Evolutionary conservation across 2,797 vertebrate species (phyloP).

Genomic region (Falco rusticolus): DNA sequence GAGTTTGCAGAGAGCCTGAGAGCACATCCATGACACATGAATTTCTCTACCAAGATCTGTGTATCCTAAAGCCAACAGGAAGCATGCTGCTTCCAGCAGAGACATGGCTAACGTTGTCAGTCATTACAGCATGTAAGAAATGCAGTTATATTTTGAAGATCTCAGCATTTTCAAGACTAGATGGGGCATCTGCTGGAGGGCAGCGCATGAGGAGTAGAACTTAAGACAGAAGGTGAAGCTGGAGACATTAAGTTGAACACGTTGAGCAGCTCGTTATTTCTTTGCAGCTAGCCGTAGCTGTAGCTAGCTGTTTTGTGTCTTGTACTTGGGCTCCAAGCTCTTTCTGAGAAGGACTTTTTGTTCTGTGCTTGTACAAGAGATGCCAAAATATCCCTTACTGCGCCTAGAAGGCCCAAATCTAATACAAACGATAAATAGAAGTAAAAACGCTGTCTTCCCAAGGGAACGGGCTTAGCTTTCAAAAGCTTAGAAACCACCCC

Average conservation of each 20-base stretch:
- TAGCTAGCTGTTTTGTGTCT: background rate
- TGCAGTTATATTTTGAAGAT: background rate
- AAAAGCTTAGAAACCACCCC: background rate
- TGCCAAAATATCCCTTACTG: background rate
- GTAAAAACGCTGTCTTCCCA: background rate
- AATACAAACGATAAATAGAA: slow-evolving; percentile 16
- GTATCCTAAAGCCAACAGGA: background rate
- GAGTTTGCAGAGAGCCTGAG: slow-evolving; percentile 43
- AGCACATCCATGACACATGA: slow-evolving; percentile 4
- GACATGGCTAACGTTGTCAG: background rate
- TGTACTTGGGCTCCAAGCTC: background rate
- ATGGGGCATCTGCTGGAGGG: background rate
- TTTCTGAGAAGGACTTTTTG: background rate
- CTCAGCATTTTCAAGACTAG: background rate
- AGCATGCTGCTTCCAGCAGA: background rate
- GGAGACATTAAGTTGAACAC: background rate
- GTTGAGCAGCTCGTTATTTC: background rate
- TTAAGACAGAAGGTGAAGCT: background rate
- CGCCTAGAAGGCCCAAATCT: background rate
- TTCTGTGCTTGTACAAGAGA: background rate
- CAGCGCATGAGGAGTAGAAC: background rate
- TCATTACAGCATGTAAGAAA: background rate
- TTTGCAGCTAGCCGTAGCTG: background rate
- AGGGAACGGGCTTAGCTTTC: background rate
- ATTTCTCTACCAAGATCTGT: background rate